Conservation (phyloP, 2,888 invertebrate species). For the Scaptomyza flava region DNA sequence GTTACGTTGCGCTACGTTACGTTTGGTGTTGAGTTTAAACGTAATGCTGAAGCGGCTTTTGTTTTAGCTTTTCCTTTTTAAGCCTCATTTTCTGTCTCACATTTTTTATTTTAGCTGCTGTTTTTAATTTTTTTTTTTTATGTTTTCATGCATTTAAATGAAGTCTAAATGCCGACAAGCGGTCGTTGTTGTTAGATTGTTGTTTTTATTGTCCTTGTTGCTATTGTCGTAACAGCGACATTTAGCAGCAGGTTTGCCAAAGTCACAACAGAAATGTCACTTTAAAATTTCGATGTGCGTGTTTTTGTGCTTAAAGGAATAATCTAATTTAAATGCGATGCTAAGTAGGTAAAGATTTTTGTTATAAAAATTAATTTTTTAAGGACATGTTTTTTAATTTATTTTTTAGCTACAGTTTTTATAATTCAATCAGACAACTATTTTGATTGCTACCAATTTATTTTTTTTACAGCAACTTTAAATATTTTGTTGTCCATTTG, state of each 20-base stretch:
- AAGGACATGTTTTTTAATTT: no score
- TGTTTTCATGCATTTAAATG: slow-evolving; percentile 71
- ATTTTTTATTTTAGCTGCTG: slow-evolving; percentile 6
- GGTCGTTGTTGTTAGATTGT: slow-evolving; percentile 39
- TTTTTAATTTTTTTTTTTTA: slow-evolving; percentile 14
- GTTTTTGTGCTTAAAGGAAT: not conserved
- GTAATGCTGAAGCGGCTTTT: slow-evolving; percentile 49
- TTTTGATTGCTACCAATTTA: not conserved
- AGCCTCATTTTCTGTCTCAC: not conserved
- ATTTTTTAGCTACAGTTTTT: no score
- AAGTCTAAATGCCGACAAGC: slow-evolving; percentile 75
- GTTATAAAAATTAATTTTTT: no score
- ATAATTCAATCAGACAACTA: not conserved
- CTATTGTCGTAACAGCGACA: slow-evolving; percentile 17
- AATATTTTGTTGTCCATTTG: not conserved
- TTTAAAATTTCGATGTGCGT: slow-evolving; percentile 5
- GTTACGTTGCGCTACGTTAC: slow-evolving; percentile 77
- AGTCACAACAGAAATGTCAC: slow-evolving; percentile 18
- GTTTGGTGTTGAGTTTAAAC: slow-evolving; percentile 49
- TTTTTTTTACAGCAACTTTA: not conserved
- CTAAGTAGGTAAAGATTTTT: not conserved
- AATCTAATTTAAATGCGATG: not conserved
- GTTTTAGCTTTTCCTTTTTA: slow-evolving; percentile 28
- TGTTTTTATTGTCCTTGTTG: slow-evolving; percentile 18
- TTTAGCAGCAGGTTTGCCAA: slow-evolving; percentile 27